A percentile compares a stretch with the other conserved stretches of the same genome.
These are phyloP conservation scores for Euwallacea fornicatus DNA, from an alignment of 1,140 invertebrate species.

Conservation along the genomic window DNA sequence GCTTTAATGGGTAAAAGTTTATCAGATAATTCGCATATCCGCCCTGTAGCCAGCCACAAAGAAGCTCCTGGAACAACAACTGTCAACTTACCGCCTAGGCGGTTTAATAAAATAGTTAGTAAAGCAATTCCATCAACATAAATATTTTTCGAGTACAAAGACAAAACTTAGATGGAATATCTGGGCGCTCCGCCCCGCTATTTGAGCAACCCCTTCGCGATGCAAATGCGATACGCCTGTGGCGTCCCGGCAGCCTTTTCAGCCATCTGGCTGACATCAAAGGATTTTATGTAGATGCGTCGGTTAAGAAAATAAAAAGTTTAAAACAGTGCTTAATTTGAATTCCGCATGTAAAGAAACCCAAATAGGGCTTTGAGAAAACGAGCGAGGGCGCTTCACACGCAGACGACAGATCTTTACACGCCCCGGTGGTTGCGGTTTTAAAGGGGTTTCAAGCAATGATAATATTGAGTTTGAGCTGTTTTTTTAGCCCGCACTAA, in stretches of 20 bases:
- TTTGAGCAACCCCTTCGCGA: constrained; percentile 46
- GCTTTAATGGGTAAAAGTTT: no score
- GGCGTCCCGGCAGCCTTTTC: constrained; percentile 40
- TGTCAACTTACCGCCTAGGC: neutral
- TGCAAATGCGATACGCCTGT: constrained; percentile 47
- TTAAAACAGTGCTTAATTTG: constrained; percentile 49
- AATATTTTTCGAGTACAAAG: constrained; percentile 51
- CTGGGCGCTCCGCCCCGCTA: constrained; percentile 43
- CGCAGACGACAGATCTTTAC: no score
- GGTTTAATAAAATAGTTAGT: constrained; percentile 2
- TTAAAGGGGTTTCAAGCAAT: no score
- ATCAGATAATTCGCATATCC: no score
- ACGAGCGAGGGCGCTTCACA: neutral
- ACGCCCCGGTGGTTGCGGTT: no score
- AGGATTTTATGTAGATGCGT: constrained; percentile 50
- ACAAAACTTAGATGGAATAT: constrained; percentile 51
- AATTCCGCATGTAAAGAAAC: constrained; percentile 46
- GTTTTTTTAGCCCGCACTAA: no score
- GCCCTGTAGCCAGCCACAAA: neutral
- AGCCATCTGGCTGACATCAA: constrained; percentile 48
- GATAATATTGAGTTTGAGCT: no score
- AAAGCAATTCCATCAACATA: constrained; percentile 45
- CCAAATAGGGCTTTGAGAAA: constrained; percentile 40
- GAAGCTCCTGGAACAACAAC: neutral
- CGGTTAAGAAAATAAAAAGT: constrained; percentile 51